Evolutionary conservation across 2,888 invertebrate genomes (phyloP).

Genomic region (Ryuthela nishihirai): DNA sequence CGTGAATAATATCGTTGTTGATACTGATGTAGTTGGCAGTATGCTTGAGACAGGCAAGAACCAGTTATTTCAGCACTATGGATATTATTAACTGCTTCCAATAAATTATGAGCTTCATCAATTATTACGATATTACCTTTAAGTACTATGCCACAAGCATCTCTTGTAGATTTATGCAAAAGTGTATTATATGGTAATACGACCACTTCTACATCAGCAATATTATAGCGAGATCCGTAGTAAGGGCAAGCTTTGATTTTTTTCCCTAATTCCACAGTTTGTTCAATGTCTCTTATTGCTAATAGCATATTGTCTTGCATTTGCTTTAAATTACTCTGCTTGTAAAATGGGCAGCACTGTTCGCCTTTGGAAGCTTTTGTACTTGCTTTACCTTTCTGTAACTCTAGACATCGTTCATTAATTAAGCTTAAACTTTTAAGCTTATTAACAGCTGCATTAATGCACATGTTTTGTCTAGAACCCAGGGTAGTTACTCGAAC

Average conservation of each 20-base stretch:
- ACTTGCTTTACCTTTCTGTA: constrained; percentile 63
- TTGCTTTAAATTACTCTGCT: constrained; percentile 60
- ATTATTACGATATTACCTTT: constrained; percentile 74
- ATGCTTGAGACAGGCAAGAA: constrained; percentile 56
- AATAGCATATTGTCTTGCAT: constrained; percentile 49
- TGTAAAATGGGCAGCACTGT: constrained; percentile 63
- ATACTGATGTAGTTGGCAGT: constrained; percentile 52
- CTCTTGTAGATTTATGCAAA: constrained; percentile 71
- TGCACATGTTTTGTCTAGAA: constrained; percentile 88
- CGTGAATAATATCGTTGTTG: constrained; percentile 60
- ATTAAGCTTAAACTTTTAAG: constrained; percentile 73
- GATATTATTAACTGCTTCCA: constrained; percentile 83
- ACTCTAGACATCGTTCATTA: constrained; percentile 83
- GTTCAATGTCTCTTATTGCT: constrained; percentile 82
- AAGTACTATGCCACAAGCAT: constrained; percentile 66
- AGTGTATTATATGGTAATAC: constrained; percentile 74
- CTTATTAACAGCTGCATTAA: constrained; percentile 72
- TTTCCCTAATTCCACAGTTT: constrained; percentile 66
- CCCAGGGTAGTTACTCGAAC: constrained; percentile 76
- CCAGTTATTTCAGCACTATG: constrained; percentile 71
- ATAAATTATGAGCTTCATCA: constrained; percentile 95
- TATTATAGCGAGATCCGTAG: constrained; percentile 78
- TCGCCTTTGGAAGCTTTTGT: constrained; percentile 46
- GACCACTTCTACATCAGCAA: constrained; percentile 76
- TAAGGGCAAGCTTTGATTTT: constrained; percentile 83